Evolutionary conservation across 2,113 vertebrate species (phyloP), one percentile per base, ranked within the genome.

Genomic region (Silurus glanis): DNA sequence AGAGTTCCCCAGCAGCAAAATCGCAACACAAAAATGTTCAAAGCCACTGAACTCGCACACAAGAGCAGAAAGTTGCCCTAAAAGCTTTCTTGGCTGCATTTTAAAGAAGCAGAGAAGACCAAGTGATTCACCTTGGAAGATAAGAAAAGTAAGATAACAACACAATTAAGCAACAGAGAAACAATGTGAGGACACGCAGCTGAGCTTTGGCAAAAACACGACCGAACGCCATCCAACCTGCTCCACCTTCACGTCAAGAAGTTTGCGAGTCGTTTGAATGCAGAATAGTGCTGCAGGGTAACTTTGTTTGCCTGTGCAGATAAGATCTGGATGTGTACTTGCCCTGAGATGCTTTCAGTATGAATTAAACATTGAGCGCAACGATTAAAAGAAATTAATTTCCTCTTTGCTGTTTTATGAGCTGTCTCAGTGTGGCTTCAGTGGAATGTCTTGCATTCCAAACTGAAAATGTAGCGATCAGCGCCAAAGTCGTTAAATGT

Each of bases 301-400:
- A 37, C 13, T 58, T 12, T 62, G 37, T 64, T 82, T 64, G 59
- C 51, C 37, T 82, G 80, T 2, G 19, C 66, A 58, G 51, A 83
- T 71, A 8, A 71, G 10, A 83, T 45, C 82, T 67, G 49, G 49
- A 67, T 19, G 66, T 23, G 23, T 28, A 56, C 25, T 45, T 21
- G 64, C 53, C 66, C 28, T 58, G 82, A 23, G 66, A 58, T 58
- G 76, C 8, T 37, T 28, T 58, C 14, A 21, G 7, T 37, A 58
- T 58, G 76, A 79, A 84, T 74, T 59, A 84, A 74, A 75, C 69
- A 84, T 84, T 37, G 25, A 69, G 21, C 4, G 58, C 1, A 3
- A 58, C 37, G 25, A 58, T 56, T 17, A 16, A 47, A 84, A 75
- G 7, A 25, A 12, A 59, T 61, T 59, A n/a, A 74, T 74, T 74